Base-by-base conservation (phyloP, 2,888 invertebrate genomes). In the Hemaris fuciformis region DNA sequence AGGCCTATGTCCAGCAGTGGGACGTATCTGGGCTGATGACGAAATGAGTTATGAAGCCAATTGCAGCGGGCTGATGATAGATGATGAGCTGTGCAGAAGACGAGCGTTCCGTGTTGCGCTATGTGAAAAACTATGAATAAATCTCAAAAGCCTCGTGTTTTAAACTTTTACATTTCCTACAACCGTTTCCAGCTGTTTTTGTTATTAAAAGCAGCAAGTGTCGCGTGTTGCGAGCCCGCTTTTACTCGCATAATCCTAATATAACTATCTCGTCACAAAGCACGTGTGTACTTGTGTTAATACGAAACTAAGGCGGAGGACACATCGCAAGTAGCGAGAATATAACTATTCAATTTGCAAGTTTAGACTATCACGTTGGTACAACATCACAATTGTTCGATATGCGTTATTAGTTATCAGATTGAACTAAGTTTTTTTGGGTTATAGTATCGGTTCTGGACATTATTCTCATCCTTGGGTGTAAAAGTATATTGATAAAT, bases 211-310 rank as follows among this genome's bases (percentile, higher is more conserved):
- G n/a, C 23, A 38, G 43, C 46, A 43, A 43, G 41, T 18, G 38
- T 62, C 57, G 15, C 13, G 53, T 48, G 22, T n/a, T 48, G 60
- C 43, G 38, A 62, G 61, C 38, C 25, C 20, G 41, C 56, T 69
- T 72, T 75, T 72, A 72, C 67, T 67, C 66, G 65, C 62, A 65
- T 70, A 74, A 72, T 71, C 70, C 69, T 66, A 59, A 67, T 67
- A 69, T 67, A 61, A 62, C 58, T 57, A 66, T 64, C 68, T 69
- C 66, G 66, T 72, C 69, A 68, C 63, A 64, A 60, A 62, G 41
- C 23, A 45, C 62, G 56, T 62, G 58, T 60, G 63, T 62, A 31
- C 57, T 23, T 22, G 42, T 58, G 48, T 48, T 63, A 62, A 61
- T 65, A 62, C 60, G 43, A 57, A 7, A 18, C 7, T 62, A 22